phyloP scores from a whole-genome alignment of 1,140 invertebrate species.

The Dreissena polymorpha region DNA sequence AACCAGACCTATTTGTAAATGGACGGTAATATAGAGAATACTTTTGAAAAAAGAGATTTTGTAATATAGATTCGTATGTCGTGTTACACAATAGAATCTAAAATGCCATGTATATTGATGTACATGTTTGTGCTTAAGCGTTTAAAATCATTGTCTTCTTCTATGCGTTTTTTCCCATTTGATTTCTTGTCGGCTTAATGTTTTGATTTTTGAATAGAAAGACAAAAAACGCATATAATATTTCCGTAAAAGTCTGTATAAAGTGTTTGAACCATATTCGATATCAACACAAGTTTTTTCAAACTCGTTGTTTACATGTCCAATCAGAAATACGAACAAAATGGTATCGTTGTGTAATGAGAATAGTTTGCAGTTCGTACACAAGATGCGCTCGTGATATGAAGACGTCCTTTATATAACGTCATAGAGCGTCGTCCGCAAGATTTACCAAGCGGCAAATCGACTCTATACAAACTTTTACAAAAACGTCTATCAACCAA shows the following conservation, averaged over 20 bases:
- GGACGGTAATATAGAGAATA: not conserved
- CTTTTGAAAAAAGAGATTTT: not conserved
- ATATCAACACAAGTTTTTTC: not conserved
- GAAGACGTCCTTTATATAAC: constrained; percentile 39
- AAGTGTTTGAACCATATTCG: not conserved
- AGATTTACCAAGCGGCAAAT: constrained; percentile 37
- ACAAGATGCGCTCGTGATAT: constrained; percentile 31
- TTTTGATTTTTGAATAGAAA: constrained; percentile 98
- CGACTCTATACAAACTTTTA: no score
- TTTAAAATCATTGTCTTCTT: not conserved
- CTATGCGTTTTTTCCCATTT: constrained; percentile 76
- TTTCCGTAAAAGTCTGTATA: not conserved
- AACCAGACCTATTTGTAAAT: no score
- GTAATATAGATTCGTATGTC: not conserved
- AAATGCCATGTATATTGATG: not conserved
- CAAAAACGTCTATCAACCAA: no score
- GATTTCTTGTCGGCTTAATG: constrained; percentile 93
- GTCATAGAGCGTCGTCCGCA: constrained; percentile 15
- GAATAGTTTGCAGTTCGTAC: constrained; percentile 1
- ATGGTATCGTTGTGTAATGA: constrained; percentile 39
- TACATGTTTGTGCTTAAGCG: not conserved
- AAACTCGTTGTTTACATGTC: constrained; percentile 11
- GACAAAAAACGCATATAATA: constrained; percentile 81
- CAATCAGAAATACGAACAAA: constrained; percentile 52
- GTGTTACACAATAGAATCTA: not conserved